Base-by-base conservation (phyloP, 2,888 invertebrate genomes). In the Calameuta idolon region DNA sequence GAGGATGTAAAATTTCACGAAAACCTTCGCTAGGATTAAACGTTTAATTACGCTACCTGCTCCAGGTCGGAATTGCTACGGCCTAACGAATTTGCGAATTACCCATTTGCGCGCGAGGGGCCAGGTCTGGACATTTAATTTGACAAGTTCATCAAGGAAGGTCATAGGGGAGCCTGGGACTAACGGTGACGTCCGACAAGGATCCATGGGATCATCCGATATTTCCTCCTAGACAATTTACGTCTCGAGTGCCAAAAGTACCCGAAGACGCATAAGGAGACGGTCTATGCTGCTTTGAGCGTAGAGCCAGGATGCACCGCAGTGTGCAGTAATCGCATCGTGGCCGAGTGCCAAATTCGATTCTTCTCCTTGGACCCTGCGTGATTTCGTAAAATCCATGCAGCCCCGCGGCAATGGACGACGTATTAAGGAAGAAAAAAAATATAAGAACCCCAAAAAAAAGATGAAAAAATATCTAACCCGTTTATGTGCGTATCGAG, bases 311-410 rank as follows among this genome's bases (percentile, higher is more conserved):
- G 9, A 55, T 23, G 9, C 9, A 55, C 55, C 23, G 55, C 55
- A 55, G 23, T 55, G 55, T 2, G 9, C 55, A 23, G 55, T 23
- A 23, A 23, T 55, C 23, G 55, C 23, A 9, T 23, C 23, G 55
- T 55, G 55, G 55, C 55, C 15, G 9, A 55, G 55, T 55, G 55
- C 55, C 55, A 55, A 55, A 23, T 55, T 55, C 55, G 23, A 55
- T 23, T 55, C 55, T 23, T 55, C 23, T 55, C 9, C 9, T 34
- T 69, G 69, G 40, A 40, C 77, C 1, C 69, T 15, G 23, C 37
- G 71, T 30, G 69, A 68, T 74, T 77, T 33, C 69, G 33, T 74
- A 74, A 77, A 74, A 69, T 75, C 40, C 55, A 55, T 55, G 55
- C 55, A 15, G 55, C 9, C 55, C 55, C 9, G 23, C 5, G 9